A percentile compares a stretch with the other conserved stretches of the same genome.
These are phyloP conservation scores for Pristionchus mayeri DNA, from an alignment of 2,888 invertebrate species.

Conservation along the genomic window DNA sequence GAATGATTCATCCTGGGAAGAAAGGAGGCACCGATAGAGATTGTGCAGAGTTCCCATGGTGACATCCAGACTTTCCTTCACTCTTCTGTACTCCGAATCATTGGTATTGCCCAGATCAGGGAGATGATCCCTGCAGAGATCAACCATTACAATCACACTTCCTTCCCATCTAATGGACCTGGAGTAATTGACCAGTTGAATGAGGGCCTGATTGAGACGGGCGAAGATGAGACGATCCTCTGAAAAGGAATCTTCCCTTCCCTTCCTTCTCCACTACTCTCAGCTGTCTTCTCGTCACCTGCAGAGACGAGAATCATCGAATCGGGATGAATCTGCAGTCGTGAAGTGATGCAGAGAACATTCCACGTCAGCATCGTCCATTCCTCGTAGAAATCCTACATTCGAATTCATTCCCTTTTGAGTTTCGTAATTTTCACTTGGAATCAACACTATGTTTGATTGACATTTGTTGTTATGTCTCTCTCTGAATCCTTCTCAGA, in stretches of 20 bases:
- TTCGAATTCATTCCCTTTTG: background rate
- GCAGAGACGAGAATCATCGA: conserved; percentile 35
- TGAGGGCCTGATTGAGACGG: conserved; percentile 71
- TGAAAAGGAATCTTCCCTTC: conserved; percentile 29
- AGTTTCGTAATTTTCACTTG: background rate
- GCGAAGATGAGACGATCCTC: conserved; percentile 71
- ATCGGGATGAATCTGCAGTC: conserved; percentile 63
- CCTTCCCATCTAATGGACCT: conserved; percentile 52
- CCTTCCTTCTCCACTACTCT: background rate
- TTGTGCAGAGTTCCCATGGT: conserved; percentile 65
- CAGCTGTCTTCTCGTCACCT: background rate
- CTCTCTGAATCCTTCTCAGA: background rate
- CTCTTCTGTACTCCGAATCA: conserved; percentile 58
- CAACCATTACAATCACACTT: background rate
- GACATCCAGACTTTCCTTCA: conserved; percentile 62
- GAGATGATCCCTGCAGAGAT: conserved; percentile 48
- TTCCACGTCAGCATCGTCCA: conserved; percentile 76
- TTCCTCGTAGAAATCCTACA: conserved; percentile 72
- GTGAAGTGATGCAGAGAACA: conserved; percentile 72
- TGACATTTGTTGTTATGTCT: conserved; percentile 51
- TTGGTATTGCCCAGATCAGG: conserved; percentile 51
- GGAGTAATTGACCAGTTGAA: conserved; percentile 73
- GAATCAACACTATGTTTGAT: background rate
- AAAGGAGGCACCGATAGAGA: conserved; percentile 57
- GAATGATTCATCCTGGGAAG: too few relatives aligned